Evolutionary conservation across 1,140 invertebrate species (phyloP).

Genomic region (Psilanteris sp.): DNA sequence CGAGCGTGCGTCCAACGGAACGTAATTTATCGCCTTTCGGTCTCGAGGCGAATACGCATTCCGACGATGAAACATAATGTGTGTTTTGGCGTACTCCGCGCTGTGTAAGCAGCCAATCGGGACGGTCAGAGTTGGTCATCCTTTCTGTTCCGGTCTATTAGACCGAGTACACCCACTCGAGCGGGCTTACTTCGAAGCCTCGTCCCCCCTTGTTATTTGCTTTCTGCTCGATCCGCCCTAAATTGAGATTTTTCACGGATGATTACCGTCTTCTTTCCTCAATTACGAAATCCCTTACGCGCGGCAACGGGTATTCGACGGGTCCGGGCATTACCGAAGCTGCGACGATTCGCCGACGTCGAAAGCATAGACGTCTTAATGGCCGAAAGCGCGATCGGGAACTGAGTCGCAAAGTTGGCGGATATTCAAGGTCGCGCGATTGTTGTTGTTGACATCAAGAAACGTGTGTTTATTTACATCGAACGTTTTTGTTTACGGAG

Average conservation of each 20-base stretch:
- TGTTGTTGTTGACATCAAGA: too few species aligned
- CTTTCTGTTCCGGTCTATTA: constrained; percentile 79
- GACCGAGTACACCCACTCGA: constrained; percentile 71
- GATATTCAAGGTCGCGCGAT: too few species aligned
- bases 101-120: constrained; percentile 46
- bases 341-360: too few species aligned
- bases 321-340: too few species aligned
- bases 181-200: constrained; percentile 69
- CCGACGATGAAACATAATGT: constrained; percentile 9
- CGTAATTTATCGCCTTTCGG: too few species aligned
- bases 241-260: constrained; percentile 79
- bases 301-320: constrained; percentile 28
- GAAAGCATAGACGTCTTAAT: too few species aligned
- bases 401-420: too few species aligned
- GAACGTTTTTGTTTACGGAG: too few species aligned
- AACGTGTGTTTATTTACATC: too few species aligned
- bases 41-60: too few species aligned
- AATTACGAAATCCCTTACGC: constrained; percentile 70
- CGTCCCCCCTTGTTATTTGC: constrained; percentile 77
- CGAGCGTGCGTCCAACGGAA: too few species aligned
- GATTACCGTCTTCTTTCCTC: constrained; percentile 76
- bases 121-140: constrained; percentile 70
- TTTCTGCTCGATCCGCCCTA: constrained; percentile 74
- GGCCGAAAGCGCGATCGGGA: too few species aligned
- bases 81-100: constrained; percentile 24